Conservation (phyloP, 2,113 vertebrate species). For the Planiliza haematocheilus region DNA sequence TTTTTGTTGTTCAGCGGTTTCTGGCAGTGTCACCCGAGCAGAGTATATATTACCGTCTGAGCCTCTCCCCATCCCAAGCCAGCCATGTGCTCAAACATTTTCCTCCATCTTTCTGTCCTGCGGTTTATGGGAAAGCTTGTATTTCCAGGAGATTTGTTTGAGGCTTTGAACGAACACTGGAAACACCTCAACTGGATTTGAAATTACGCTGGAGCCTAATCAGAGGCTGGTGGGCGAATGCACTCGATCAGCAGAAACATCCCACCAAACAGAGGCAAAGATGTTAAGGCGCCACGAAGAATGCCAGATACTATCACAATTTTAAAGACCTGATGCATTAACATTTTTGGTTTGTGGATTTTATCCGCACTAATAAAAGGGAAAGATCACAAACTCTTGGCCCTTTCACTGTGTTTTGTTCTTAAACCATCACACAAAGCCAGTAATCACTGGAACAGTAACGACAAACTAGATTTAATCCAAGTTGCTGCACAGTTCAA, state of each 20-base stretch:
- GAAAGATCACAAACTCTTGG: constrained; percentile 6
- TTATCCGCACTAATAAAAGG: constrained; percentile 34
- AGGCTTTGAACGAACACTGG: constrained; percentile 66
- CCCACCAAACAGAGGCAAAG: constrained; percentile 26
- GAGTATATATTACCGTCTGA: constrained; percentile 43
- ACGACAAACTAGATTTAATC: background rate
- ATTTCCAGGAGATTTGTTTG: constrained; percentile 75
- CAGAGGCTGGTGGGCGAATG: constrained; percentile 40
- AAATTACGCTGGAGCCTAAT: constrained; percentile 63
- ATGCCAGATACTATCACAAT: constrained; percentile 15
- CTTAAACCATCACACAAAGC: background rate
- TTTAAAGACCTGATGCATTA: constrained; percentile 35
- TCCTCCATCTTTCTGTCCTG: constrained; percentile 38
- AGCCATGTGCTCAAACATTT: constrained; percentile 66
- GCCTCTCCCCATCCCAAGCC: constrained; percentile 11
- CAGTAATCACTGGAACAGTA: background rate
- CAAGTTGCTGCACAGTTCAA: background rate
- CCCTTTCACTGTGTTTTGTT: constrained; percentile 12
- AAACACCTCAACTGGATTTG: constrained; percentile 74
- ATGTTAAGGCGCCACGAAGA: constrained; percentile 47
- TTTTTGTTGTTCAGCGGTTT: constrained; percentile 45
- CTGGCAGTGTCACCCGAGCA: constrained; percentile 34
- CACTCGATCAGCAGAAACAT: constrained; percentile 67
- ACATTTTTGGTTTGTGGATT: constrained; percentile 35
- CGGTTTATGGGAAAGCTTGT: constrained; percentile 59